Conservation (phyloP, 2,113 vertebrate species). For the Procavia capensis region DNA sequence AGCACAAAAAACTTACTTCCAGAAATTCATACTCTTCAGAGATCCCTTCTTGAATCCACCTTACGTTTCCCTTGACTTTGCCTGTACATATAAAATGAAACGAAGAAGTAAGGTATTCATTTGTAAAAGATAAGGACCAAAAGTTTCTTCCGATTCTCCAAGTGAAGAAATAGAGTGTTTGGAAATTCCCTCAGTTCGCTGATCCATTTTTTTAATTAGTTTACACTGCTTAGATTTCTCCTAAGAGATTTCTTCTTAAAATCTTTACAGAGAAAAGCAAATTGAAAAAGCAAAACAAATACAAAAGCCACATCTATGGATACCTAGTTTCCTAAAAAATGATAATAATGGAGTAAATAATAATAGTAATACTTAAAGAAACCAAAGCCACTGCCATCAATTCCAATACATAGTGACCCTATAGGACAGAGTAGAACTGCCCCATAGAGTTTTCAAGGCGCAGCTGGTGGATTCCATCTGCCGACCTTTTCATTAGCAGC, state of each 20-base stretch:
- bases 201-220: not conserved
- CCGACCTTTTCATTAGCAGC: not conserved
- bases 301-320: not conserved
- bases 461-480: not conserved
- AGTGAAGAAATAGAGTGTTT: not conserved
- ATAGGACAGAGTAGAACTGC: no score
- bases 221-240: not conserved
- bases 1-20: not conserved
- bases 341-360: not conserved
- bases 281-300: not conserved
- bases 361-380: not conserved
- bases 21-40: not conserved
- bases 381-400: not conserved
- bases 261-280: not conserved
- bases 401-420: not conserved
- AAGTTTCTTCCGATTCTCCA: not conserved
- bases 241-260: not conserved
- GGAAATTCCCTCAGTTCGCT: not conserved
- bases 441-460: no score
- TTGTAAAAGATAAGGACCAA: not conserved
- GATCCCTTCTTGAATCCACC: not conserved
- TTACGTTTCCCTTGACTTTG: not conserved
- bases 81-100: not conserved
- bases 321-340: not conserved
- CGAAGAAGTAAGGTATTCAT: not conserved